Conservation (phyloP, 1,140 invertebrate species). For the Hestina assimilis region DNA sequence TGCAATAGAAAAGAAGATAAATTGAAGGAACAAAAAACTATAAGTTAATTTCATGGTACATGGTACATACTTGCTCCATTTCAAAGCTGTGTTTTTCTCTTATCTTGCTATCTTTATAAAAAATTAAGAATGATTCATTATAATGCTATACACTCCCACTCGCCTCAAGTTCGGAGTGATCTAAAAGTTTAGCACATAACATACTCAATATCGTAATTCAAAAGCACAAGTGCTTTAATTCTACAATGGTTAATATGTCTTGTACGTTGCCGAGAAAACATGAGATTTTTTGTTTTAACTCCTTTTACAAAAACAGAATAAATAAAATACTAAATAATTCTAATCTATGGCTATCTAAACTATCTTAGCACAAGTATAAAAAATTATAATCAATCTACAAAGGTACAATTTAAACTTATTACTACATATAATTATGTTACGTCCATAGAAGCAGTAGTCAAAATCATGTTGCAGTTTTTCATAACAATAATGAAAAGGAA, state of each 20-base stretch:
- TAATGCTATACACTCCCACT: too few relatives aligned
- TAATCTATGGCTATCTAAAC: slow-evolving; percentile 13
- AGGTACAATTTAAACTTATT: slow-evolving; percentile 7
- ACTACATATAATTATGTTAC: slow-evolving; percentile 5
- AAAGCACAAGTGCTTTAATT: too few relatives aligned
- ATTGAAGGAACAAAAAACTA: too few relatives aligned
- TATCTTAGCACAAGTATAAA: slow-evolving; percentile 25
- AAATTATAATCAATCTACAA: slow-evolving; percentile 17
- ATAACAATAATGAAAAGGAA: slow-evolving; percentile 36
- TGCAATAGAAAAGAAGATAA: too few relatives aligned
- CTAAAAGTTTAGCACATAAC: too few relatives aligned
- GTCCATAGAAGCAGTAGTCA: slow-evolving; percentile 11
- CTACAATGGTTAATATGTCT: neutral
- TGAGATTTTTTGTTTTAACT: slow-evolving; percentile 5
- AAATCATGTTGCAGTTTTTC: slow-evolving; percentile 17
- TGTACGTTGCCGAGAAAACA: neutral
- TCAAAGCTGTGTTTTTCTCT: too few relatives aligned
- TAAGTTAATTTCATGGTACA: too few relatives aligned
- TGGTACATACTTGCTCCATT: too few relatives aligned
- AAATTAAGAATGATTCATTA: too few relatives aligned
- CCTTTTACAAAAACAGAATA: slow-evolving; percentile 1
- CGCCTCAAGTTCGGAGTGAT: too few relatives aligned
- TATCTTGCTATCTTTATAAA: too few relatives aligned
- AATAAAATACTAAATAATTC: slow-evolving; percentile 11
- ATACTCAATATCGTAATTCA: too few relatives aligned